Conservation (phyloP, 2,888 invertebrate genomes). For the Tenthredo livida region DNA sequence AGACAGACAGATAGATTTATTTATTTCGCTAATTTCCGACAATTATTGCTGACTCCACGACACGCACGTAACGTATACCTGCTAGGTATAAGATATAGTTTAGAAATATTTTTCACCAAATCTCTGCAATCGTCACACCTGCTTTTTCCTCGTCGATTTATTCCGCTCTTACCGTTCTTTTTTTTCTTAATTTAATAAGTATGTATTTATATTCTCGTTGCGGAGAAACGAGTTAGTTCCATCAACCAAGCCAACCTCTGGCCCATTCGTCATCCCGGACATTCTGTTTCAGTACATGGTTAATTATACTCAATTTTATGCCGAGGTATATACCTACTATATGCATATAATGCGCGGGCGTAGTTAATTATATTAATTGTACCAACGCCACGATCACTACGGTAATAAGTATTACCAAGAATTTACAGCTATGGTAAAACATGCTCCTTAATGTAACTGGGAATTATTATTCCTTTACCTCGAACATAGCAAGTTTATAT, state of each 20-base stretch:
- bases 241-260: constrained; percentile 3
- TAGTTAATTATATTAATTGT: constrained; percentile 48
- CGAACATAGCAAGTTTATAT: neutral
- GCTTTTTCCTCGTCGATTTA: neutral
- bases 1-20: neutral
- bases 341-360: neutral
- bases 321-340: neutral
- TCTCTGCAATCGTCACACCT: neutral
- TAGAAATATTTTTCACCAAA: no score
- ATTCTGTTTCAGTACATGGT: constrained; percentile 40
- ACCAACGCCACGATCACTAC: neutral
- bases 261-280: constrained; percentile 40
- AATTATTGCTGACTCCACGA: neutral
- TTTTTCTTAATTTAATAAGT: neutral
- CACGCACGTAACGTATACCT: neutral
- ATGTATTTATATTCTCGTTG: neutral
- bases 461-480: neutral
- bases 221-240: neutral
- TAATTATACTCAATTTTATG: constrained; percentile 21
- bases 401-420: neutral
- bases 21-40: constrained; percentile 35
- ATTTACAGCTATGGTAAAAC: neutral
- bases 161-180: neutral
- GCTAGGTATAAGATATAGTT: no score
- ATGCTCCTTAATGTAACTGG: neutral